A percentile compares a stretch with the other conserved stretches of the same genome.
Conservation (phyloP, 2,888 invertebrate genomes). For the Sussaba pulchella region DNA sequence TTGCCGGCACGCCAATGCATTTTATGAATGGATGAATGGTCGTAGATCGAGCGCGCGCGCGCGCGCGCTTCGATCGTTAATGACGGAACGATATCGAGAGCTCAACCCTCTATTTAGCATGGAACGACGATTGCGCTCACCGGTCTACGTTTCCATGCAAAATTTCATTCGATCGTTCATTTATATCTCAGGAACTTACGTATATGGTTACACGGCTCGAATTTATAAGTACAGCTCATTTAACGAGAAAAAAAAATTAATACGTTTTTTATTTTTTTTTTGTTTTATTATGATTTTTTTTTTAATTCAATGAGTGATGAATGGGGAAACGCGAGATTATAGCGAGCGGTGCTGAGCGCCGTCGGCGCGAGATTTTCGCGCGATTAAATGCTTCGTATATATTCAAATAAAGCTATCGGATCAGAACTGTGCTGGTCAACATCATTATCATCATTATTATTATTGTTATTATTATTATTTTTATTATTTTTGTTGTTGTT, state of each 20-base stretch:
- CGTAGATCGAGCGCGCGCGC: slow-evolving; percentile 46
- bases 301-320: slow-evolving; percentile 61
- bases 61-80: slow-evolving; percentile 53
- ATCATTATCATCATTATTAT: too few relatives aligned
- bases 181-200: slow-evolving; percentile 46
- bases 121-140: slow-evolving; percentile 49
- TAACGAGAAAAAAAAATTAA: slow-evolving; percentile 10
- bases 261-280: too few relatives aligned
- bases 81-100: slow-evolving; percentile 72
- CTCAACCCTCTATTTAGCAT: slow-evolving; percentile 49
- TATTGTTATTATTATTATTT: too few relatives aligned
- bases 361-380: slow-evolving; percentile 54
- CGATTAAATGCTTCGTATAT: slow-evolving; percentile 51
- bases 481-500: too few relatives aligned
- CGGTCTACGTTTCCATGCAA: slow-evolving; percentile 51
- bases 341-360: slow-evolving; percentile 42
- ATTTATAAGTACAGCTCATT: slow-evolving; percentile 4
- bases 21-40: slow-evolving; percentile 78
- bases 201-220: slow-evolving; percentile 55
- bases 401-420: neutral
- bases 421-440: neutral
- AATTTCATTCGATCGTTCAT: slow-evolving; percentile 53
- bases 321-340: slow-evolving; percentile 53
- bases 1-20: slow-evolving; percentile 70
- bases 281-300: too few relatives aligned